Evolutionary conservation across 1,140 invertebrate genomes (phyloP), one percentile per base, ranked within the genome.

Genomic region (Eupristina koningsbergeri): DNA sequence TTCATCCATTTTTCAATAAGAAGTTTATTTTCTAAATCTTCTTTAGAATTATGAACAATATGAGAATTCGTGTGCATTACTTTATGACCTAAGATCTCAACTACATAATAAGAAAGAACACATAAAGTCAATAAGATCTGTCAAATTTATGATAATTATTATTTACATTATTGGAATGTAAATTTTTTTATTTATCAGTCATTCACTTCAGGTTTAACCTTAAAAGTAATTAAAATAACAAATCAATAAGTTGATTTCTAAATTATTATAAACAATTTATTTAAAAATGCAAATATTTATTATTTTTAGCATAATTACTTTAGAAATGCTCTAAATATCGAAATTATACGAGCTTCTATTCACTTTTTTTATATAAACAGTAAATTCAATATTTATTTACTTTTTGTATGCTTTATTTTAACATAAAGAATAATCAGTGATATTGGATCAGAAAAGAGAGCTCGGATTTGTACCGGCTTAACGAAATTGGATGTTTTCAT

Each of bases 1-100:
- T 84, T 84, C 64, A 84, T 79, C 82, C 76, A 84, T 74, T 79
- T 80, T 39, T 84, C 82, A 84, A 84, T 74, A 13, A 45, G 17
- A 34, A 71, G 17, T 79, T 74, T 47, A 58, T 84, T 80, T 79
- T 84, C 76, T 74, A 34, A 64, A 31, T 79, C 69, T 64, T 79
- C 76, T 61, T 74, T 39, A 19, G 13, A 8, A 9, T 13, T n/a
- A 39, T 34, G 22, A 19, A 71, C 26, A 69, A 31, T 41, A n/a
- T 61, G 75, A 50, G 36, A 41, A 36, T 79, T 73, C 11, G 50
- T 36, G 22, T 71, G 75, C 82, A 84, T 84, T 26, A 79, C 82
- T 84, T 53, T 34, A 61, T 22, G n/a, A 17, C 71, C 41, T 11
- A 34, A 39, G 73, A 34, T 34, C 22, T 74, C 50, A 50, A 74